Evolutionary conservation across 92 coral and sea anemone species (phyloP), one percentile per base, ranked within the genome.

Genomic region (Anthopleura xanthogrammica): DNA sequence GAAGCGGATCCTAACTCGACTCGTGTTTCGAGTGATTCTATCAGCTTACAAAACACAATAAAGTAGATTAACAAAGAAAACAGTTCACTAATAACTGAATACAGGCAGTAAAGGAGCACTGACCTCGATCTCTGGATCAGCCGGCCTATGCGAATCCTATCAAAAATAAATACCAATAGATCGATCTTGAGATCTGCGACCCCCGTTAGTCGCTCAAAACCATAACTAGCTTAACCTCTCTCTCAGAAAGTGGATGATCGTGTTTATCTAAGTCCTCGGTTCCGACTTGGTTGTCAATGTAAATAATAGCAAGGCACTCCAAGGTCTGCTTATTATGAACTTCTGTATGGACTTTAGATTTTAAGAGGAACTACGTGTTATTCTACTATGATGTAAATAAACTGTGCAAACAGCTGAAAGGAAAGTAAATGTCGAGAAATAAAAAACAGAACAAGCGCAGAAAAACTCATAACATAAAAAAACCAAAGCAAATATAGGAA

Each of bases 1-100:
- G 13, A 68, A 68, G 74, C 74, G 74, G 74, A 68, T 68, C 41
- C 74, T 68, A 68, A 12, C 36, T 68, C 41, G 74, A 68, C 74
- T 29, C 40, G 7, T 68, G 43, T 68, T 68, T 68, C 36, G 16
- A 68, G 42, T 68, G 74, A 68, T 68, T 68, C 74, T 68, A 29
- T 68, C 74, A 36, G 74, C 74, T 68, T 68, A 68, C 74, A 29
- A 8, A 68, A 68, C 29, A 68, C 41, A 68, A 68, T 68, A 42
- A 12, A 68, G 42, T 68, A 68, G 46, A 68, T 68, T 68, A 68
- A 68, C 42, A 68, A 68, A 68, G 74, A 68, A 68, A 68, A 10
- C 74, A 68, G 16, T 29, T 2, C 70, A 14, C 16, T 62, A 20
- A 20, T 62, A 12, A 62, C 41, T 12, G 43, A 24, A 36, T 23